These are phyloP conservation scores for Triops cancriformis DNA, from an alignment of 1,140 invertebrate species.

Conservation along the genomic window DNA sequence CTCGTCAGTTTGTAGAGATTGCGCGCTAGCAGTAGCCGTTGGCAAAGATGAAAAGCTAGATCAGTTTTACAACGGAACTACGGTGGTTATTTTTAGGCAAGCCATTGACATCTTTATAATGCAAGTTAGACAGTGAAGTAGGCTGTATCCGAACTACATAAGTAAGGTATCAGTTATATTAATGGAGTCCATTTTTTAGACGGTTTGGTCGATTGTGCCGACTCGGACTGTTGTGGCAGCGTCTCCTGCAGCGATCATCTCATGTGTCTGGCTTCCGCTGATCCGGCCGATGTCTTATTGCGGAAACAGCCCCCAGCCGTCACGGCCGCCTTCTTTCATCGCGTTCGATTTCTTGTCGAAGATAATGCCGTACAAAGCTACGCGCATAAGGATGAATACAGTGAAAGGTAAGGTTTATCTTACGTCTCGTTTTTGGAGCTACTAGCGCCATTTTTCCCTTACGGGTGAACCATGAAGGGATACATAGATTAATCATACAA, in stretches of 20 bases:
- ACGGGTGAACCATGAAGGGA: neutral
- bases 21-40: too few relatives aligned
- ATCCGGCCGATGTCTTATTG: slow-evolving; percentile 88
- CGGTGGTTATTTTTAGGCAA: too few relatives aligned
- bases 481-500: slow-evolving; percentile 2
- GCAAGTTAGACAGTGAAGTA: too few relatives aligned
- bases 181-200: slow-evolving; percentile 51
- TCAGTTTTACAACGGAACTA: too few relatives aligned
- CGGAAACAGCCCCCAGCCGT: slow-evolving; percentile 91
- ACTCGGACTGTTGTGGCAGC: slow-evolving; percentile 83
- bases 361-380: slow-evolving; percentile 97
- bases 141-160: too few relatives aligned
- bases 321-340: slow-evolving; percentile 93
- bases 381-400: slow-evolving; percentile 92
- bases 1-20: too few relatives aligned
- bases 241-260: slow-evolving; percentile 75
- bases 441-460: neutral
- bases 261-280: slow-evolving; percentile 88
- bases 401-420: slow-evolving; percentile 77
- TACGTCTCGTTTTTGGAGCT: neutral
- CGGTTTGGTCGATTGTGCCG: slow-evolving; percentile 93
- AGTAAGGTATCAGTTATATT: slow-evolving; percentile 1
- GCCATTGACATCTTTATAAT: too few relatives aligned
- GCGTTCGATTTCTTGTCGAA: slow-evolving; percentile 96
- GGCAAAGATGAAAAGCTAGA: too few relatives aligned